Evolutionary conservation across 2,797 vertebrate genomes (phyloP), one percentile per base, ranked within the genome.

Genomic region (Danio choprae): DNA sequence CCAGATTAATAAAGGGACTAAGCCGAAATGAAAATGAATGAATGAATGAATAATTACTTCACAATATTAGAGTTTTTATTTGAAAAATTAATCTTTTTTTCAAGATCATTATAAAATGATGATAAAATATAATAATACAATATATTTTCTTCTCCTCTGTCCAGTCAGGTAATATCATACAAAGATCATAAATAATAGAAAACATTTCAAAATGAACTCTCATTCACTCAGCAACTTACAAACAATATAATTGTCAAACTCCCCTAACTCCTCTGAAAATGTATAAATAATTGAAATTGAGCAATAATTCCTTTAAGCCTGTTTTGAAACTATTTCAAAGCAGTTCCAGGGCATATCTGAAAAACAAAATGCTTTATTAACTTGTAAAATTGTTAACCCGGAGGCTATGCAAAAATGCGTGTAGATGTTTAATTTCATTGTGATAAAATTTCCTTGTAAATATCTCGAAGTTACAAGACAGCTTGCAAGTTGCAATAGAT

Each of bases 151-250:
- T 59, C 55, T 22, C 7, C 43, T 7, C 51, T 12, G 11, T 56
- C 16, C 20, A 53, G 50, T 44, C 20, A 29, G 59, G 9, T 11
- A 59, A 29, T 44, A 10, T 5, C 22, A 36, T 10, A 18, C 10
- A 62, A 40, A 50, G 10, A 2, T 7, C 36, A 15, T 62, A 51
- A 74, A 74, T n/a, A 40, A 62, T 50, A 60, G 6, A 38, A 40
- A n/a, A n/a, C 38, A 50, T 13, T 67, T 29, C 20, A 46, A 12
- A 5, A 38, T 7, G 22, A 20, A 20, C 15, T 38, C 13, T 62
- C 2, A 50, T 74, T 50, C 29, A 38, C 62, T 43, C 56, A 60
- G 29, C 50, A 60, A n/a, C 56, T 59, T 69, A 69, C 46, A 69
- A 41, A 55, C 9, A 10, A n/a, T 60, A 74, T 36, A 0, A 46